Conservation (phyloP, 2,888 invertebrate genomes). For the Sipunculus nudus region DNA sequence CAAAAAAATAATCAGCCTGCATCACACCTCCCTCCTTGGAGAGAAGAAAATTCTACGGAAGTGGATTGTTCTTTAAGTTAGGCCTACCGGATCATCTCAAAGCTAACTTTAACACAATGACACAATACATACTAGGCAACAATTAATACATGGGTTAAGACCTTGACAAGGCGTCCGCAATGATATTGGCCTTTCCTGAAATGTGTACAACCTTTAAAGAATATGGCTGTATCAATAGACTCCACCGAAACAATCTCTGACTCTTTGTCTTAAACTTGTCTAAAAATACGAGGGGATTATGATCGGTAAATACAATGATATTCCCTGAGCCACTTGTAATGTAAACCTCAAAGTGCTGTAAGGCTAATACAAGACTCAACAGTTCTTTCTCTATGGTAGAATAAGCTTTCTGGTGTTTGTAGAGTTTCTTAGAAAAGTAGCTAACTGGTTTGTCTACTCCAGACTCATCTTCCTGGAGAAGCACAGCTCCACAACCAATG, state of each 20-base stretch:
- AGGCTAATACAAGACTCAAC: slow-evolving; percentile 32
- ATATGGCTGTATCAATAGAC: slow-evolving; percentile 31
- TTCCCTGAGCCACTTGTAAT: slow-evolving; percentile 11
- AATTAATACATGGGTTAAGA: no score
- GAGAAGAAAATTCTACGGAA: no score
- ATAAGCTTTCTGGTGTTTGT: slow-evolving; percentile 37
- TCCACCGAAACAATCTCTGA: slow-evolving; percentile 32
- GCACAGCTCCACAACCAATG: slow-evolving; percentile 36
- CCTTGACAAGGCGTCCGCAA: slow-evolving; percentile 15
- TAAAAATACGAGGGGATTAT: slow-evolving; percentile 37
- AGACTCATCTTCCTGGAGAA: slow-evolving; percentile 39
- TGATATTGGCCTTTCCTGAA: slow-evolving; percentile 20
- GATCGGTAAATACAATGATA: slow-evolving; percentile 37
- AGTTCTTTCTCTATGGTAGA: slow-evolving; percentile 38
- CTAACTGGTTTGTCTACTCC: slow-evolving; percentile 33
- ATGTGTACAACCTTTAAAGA: slow-evolving; percentile 28
- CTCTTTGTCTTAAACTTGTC: slow-evolving; percentile 30
- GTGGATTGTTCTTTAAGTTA: no score
- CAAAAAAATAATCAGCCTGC: no score
- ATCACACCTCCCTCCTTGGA: no score
- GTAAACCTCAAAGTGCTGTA: slow-evolving; percentile 39
- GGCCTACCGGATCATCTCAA: no score
- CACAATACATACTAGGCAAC: no score
- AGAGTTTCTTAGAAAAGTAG: slow-evolving; percentile 40
- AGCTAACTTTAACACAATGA: no score